Evolutionary conservation across 1,140 invertebrate genomes (phyloP).

Genomic region (Chelonus insularis): DNA sequence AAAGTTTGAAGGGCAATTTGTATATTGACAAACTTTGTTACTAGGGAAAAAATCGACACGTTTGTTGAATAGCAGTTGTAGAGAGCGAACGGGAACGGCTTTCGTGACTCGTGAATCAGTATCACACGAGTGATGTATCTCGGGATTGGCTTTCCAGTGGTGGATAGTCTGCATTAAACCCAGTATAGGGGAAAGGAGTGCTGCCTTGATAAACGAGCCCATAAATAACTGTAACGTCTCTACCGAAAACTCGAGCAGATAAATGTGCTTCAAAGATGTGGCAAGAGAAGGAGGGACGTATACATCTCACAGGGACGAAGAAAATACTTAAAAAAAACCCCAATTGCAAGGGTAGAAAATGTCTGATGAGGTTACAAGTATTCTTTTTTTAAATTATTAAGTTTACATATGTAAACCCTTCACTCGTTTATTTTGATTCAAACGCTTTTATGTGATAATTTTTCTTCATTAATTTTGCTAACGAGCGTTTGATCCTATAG

Average conservation of each 20-base stretch:
- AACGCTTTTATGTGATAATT: too few species aligned
- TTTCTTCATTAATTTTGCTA: too few species aligned
- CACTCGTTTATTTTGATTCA: too few species aligned
- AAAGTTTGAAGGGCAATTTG: too few species aligned
- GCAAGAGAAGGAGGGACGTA: conserved; percentile 3
- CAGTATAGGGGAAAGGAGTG: conserved; percentile 43
- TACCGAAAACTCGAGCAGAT: conserved; percentile 53
- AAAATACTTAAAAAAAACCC: not conserved
- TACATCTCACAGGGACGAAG: not conserved
- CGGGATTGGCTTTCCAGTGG: conserved; percentile 51
- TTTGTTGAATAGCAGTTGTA: not conserved
- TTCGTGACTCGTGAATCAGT: conserved; percentile 41
- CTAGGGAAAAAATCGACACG: not conserved
- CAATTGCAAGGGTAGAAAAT: too few species aligned
- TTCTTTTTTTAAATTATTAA: too few species aligned
- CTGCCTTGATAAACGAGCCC: conserved; percentile 57
- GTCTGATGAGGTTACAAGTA: not conserved
- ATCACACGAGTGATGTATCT: conserved; percentile 53
- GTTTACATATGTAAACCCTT: too few species aligned
- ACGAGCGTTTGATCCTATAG: too few species aligned
- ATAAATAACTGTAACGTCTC: conserved; percentile 60
- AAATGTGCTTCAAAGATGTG: conserved; percentile 39
- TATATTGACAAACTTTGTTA: too few species aligned
- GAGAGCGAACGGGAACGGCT: conserved; percentile 6
- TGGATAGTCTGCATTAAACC: conserved; percentile 49